Conservation (phyloP, 2,888 invertebrate species). For the Drosophila monieri region DNA sequence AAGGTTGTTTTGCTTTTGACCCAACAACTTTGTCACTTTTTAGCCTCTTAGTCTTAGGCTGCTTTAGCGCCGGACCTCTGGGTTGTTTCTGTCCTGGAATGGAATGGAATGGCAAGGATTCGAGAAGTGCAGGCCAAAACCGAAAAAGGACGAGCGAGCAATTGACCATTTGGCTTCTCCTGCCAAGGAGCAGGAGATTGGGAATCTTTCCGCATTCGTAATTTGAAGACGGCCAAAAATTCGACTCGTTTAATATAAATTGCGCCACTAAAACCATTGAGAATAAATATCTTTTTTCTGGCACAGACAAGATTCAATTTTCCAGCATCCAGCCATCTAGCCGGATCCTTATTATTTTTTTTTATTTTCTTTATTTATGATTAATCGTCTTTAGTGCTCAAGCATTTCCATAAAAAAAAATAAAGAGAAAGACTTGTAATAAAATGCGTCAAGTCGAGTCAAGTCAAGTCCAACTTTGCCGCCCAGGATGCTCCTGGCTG, state of each 20-base stretch:
- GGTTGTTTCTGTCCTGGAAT: too few relatives aligned
- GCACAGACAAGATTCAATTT: conserved; percentile 27
- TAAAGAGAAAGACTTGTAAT: conserved; percentile 21
- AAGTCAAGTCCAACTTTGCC: conserved; percentile 7
- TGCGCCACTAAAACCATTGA: conserved; percentile 9
- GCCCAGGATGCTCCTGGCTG: background rate
- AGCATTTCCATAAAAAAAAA: background rate
- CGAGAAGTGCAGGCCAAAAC: conserved; percentile 4
- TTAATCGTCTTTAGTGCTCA: conserved; percentile 65
- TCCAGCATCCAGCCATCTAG: conserved; percentile 5
- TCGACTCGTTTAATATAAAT: conserved; percentile 12
- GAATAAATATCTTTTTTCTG: background rate
- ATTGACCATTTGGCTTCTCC: too few relatives aligned
- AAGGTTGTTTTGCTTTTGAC: conserved; percentile 11
- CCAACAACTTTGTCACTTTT: conserved; percentile 37
- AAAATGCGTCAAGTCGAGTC: conserved; percentile 39
- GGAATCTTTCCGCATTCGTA: conserved; percentile 12
- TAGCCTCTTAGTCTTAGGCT: conserved; percentile 30
- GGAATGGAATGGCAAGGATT: background rate
- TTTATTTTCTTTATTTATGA: conserved; percentile 62
- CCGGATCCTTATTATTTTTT: conserved; percentile 12
- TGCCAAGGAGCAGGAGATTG: too few relatives aligned
- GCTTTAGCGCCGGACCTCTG: background rate
- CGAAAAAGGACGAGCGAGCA: conserved; percentile 5
- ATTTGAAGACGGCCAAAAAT: conserved; percentile 10